A percentile compares a stretch with the other conserved stretches of the same genome.
phyloP scores from a whole-genome alignment of 1,140 invertebrate species.

The Tetragnatha versicolor region DNA sequence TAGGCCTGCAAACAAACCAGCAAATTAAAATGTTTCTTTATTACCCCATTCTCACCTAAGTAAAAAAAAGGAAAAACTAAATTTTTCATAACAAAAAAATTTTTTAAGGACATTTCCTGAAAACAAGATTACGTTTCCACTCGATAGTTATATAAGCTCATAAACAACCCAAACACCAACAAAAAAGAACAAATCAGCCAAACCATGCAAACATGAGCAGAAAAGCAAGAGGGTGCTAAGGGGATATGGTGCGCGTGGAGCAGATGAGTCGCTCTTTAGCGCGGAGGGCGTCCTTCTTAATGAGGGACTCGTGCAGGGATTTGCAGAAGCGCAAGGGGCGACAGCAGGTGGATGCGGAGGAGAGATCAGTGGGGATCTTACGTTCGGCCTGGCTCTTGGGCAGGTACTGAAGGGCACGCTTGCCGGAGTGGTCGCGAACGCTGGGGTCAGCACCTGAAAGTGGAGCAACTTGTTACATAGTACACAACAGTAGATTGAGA shows the following conservation, averaged over 20 bases:
- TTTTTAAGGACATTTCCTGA: too few species aligned
- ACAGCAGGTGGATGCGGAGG: not conserved
- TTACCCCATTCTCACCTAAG: too few species aligned
- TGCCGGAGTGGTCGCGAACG: conserved; percentile 89
- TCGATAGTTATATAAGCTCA: too few species aligned
- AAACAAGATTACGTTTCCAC: too few species aligned
- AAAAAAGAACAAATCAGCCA: not conserved
- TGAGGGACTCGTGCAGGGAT: conserved; percentile 5
- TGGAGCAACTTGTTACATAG: too few species aligned
- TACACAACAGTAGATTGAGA: too few species aligned
- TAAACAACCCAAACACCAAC: not conserved
- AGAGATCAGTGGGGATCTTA: conserved; percentile 32
- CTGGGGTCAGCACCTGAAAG: conserved; percentile 86
- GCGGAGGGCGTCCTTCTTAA: not conserved
- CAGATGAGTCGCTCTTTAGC: not conserved
- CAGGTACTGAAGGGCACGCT: conserved; percentile 81
- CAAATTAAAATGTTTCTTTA: too few species aligned
- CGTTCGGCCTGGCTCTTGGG: conserved; percentile 56
- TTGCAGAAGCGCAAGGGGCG: not conserved
- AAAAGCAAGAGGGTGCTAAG: not conserved
- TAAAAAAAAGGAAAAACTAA: too few species aligned
- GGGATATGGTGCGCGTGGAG: not conserved
- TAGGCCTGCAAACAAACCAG: too few species aligned
- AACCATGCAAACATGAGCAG: not conserved
- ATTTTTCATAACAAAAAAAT: too few species aligned